Conservation (phyloP, 2,113 vertebrate genomes). For the Poicephalus gulielmi region DNA sequence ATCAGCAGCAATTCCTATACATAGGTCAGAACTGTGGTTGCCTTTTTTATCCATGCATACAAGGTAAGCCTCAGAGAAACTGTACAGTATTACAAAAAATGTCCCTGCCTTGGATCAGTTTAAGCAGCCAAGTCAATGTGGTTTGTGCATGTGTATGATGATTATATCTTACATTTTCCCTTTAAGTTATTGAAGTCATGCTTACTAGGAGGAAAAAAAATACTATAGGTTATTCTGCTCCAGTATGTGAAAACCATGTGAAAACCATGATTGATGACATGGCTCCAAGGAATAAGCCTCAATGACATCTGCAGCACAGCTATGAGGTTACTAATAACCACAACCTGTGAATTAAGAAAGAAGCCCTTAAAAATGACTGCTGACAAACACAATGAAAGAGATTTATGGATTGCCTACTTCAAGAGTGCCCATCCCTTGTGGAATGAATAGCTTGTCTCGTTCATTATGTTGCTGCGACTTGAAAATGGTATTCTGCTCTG, state of each 20-base stretch:
- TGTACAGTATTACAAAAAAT: not conserved
- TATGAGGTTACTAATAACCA: conserved; percentile 23
- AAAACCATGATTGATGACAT: conserved; percentile 41
- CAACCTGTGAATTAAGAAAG: conserved; percentile 38
- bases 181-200: not conserved
- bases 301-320: not conserved
- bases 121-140: not conserved
- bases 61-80: not conserved
- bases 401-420: conserved; percentile 18
- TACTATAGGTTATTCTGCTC: not conserved
- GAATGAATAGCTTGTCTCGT: conserved; percentile 10
- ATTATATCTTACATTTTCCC: conserved; percentile 28
- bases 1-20: not conserved
- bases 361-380: conserved; percentile 29
- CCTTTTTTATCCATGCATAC: not conserved
- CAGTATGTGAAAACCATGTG: not conserved
- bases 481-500: not conserved
- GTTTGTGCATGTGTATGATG: not conserved
- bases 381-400: conserved; percentile 21
- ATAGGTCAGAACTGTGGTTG: not conserved
- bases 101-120: not conserved
- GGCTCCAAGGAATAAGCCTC: not conserved
- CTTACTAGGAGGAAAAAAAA: not conserved
- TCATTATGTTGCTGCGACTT: conserved; percentile 12
- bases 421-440: not conserved